Evolutionary conservation across 2,797 vertebrate genomes (phyloP).

Genomic region (Girardinus metallicus): DNA sequence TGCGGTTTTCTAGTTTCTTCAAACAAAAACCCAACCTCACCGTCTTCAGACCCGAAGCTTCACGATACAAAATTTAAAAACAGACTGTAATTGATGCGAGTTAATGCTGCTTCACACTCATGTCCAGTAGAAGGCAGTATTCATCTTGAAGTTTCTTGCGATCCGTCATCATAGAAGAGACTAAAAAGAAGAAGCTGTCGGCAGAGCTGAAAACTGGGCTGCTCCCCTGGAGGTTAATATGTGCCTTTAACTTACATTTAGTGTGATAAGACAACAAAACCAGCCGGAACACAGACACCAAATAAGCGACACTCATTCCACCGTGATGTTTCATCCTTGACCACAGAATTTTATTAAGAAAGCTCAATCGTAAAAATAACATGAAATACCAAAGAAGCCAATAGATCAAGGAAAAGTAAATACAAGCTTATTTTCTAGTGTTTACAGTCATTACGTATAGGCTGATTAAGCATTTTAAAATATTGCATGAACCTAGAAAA

Average conservation of each 20-base stretch:
- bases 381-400: background rate
- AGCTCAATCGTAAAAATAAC: background rate
- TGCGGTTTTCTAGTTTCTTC: no score
- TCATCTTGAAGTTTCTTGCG: no score
- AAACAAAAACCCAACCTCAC: no score
- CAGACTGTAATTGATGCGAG: no score
- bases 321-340: background rate
- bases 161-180: no score
- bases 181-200: no score
- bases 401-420: background rate
- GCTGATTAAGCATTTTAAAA: background rate
- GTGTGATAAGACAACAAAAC: background rate
- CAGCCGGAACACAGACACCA: background rate
- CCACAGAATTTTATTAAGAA: background rate
- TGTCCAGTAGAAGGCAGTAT: no score
- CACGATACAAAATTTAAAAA: no score
- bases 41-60: no score
- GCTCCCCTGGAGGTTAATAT: background rate
- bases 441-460: background rate
- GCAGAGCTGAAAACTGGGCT: background rate
- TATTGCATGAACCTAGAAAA: background rate
- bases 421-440: background rate
- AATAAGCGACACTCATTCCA: background rate
- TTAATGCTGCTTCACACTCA: no score
- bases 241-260: background rate